A percentile compares a stretch with the other conserved stretches of the same genome.
Conservation (phyloP, 2,113 vertebrate genomes). For the Gadus chalcogrammus region DNA sequence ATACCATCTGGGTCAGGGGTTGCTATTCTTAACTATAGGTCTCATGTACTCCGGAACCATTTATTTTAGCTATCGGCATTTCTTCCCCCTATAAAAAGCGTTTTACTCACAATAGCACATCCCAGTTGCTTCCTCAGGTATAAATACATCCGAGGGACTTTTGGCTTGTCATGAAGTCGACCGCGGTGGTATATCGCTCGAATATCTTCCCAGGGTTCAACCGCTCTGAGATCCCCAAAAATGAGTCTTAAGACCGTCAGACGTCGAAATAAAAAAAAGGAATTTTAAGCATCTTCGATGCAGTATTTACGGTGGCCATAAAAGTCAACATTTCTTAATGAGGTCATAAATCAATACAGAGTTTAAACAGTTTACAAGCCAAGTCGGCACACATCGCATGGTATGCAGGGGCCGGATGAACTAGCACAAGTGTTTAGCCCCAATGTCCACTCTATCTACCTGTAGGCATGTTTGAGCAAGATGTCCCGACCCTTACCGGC, state of each 20-base stretch:
- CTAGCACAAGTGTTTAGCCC: too few species aligned
- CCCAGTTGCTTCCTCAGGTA: slow-evolving; percentile 46
- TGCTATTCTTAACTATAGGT: slow-evolving; percentile 63
- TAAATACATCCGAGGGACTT: slow-evolving; percentile 38
- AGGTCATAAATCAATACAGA: slow-evolving; percentile 14
- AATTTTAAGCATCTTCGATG: slow-evolving; percentile 9
- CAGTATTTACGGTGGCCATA: slow-evolving; percentile 23
- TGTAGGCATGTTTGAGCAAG: too few species aligned
- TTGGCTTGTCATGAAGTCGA: slow-evolving; percentile 9
- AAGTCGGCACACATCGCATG: slow-evolving; percentile 9
- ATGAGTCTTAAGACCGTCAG: too few species aligned
- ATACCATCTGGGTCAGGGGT: slow-evolving; percentile 41
- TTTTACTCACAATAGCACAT: slow-evolving; percentile 55
- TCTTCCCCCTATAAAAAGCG: slow-evolving; percentile 55
- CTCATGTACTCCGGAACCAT: slow-evolving; percentile 58
- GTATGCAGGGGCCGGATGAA: not conserved
- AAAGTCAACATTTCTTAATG: slow-evolving; percentile 15
- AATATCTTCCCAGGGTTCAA: not conserved
- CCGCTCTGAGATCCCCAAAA: too few species aligned
- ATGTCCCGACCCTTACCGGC: too few species aligned
- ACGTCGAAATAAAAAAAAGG: not conserved
- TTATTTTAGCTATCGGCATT: slow-evolving; percentile 54
- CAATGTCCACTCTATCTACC: too few species aligned
- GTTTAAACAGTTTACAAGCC: not conserved
- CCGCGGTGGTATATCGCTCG: not conserved